Evolutionary conservation across 64 coral and sea anemone species (phyloP), one percentile per base, ranked within the genome.

Genomic region (Catalaphyllia jardinei): DNA sequence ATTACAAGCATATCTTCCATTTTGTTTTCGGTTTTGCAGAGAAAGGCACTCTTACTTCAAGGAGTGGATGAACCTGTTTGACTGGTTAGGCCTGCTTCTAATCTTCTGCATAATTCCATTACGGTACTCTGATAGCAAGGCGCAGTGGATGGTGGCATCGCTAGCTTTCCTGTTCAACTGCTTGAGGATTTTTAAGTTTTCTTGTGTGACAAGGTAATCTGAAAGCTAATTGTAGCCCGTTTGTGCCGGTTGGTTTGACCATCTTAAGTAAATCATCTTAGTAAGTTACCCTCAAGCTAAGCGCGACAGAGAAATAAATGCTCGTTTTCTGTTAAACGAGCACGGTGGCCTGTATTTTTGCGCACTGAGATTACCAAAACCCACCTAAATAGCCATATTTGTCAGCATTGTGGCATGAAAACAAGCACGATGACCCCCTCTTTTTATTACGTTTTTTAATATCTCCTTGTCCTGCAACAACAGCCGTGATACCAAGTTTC

Each of bases 171-270:
- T 98, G n/a, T 87, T 94, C 27, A 98, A 98, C 83, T 98, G 60
- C 51, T 67, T 98, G 13, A 86, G 96, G 67, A 71, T 94, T 12
- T 98, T 94, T 51, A 98, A 98, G n/a, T 98, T 98, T 29, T 92
- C 96, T 62, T 89, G 93, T 59, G 87, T 94, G 15, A 89, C 89
- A 76, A 92, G 92, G 96, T 98, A 89, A 86, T 13, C 20, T 52
- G n/a, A 11, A 24, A 46, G 7, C 42, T 46, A 46, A 46, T 6
- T 46, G 4, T 46, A 46, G 42, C 42, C 42, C 5, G 42, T 46
- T 3, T 46, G 42, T 46, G 42, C 4, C 38, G 67, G 33, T 35
- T 35, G 22, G 4, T 79, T 39, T 79, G 24, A 35, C 31, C 30
- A 27, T 30, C 31, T 38, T 24, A 4, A 72, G 3, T 4, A 46